Percentiles rank a stretch among this genome's conserved stretches.
These are phyloP conservation scores for Drosophila sturtevanti DNA, from an alignment of 1,140 invertebrate genomes.

Conservation along the genomic window DNA sequence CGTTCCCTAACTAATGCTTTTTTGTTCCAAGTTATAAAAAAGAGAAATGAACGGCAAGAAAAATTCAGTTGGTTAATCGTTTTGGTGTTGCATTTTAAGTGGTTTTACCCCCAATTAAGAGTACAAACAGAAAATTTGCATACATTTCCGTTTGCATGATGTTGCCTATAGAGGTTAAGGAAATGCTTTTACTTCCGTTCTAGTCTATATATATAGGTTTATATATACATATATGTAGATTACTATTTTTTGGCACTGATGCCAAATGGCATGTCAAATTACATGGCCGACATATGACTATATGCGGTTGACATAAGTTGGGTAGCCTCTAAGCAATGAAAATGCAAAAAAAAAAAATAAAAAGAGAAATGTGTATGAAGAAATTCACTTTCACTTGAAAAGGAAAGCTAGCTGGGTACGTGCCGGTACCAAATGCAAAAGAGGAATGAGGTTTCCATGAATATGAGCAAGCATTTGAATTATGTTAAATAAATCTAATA, in stretches of 20 bases:
- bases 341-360: too few relatives aligned
- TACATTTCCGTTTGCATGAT: constrained; percentile 49
- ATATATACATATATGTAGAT: too few relatives aligned
- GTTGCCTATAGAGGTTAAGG: neutral
- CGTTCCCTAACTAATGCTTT: constrained; percentile 21
- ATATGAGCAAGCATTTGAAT: constrained; percentile 20
- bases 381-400: constrained; percentile 51
- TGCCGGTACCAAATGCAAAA: constrained; percentile 16
- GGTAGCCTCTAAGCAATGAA: constrained; percentile 19
- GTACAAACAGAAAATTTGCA: constrained; percentile 46
- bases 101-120: constrained; percentile 51
- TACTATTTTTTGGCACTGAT: constrained; percentile 11
- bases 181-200: neutral
- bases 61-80: constrained; percentile 52
- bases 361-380: constrained; percentile 13
- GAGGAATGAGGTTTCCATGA: neutral
- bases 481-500: constrained; percentile 8
- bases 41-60: constrained; percentile 7
- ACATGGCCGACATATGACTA: constrained; percentile 52
- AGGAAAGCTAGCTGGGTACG: constrained; percentile 11
- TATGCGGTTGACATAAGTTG: constrained; percentile 33
- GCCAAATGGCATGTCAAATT: constrained; percentile 60
- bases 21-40: neutral
- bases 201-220: neutral
- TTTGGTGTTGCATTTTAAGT: constrained; percentile 65